Percentiles rank a stretch among this genome's conserved stretches.
Evolutionary conservation across 2,113 vertebrate genomes (phyloP).

Genomic region (Aythya baeri): DNA sequence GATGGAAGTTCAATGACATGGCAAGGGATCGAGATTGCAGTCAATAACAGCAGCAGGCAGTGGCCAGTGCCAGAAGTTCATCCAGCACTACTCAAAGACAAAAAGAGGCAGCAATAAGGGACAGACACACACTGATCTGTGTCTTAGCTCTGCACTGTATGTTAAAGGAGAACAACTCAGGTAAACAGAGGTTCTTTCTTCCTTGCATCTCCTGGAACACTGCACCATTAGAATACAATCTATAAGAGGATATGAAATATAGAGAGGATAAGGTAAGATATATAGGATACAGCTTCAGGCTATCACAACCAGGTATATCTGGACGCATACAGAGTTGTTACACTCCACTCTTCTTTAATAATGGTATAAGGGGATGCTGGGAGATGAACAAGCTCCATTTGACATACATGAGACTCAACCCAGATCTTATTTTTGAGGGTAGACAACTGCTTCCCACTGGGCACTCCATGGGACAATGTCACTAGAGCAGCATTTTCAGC

Average conservation of each 20-base stretch:
- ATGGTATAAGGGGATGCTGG: background rate
- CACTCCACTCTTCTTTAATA: background rate
- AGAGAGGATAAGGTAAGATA: background rate
- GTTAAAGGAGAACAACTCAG: background rate
- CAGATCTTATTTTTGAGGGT: background rate
- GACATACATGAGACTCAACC: background rate
- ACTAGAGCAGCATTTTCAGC: background rate
- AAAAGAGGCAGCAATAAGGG: background rate
- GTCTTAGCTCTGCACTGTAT: background rate
- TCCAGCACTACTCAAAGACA: slow-evolving; percentile 33
- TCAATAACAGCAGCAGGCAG: slow-evolving; percentile 15
- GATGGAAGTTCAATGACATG: slow-evolving; percentile 60
- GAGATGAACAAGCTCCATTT: background rate
- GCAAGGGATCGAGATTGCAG: slow-evolving; percentile 45
- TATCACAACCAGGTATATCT: background rate
- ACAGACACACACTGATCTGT: background rate
- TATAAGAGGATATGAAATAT: background rate
- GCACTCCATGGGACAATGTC: background rate
- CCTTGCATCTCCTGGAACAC: background rate
- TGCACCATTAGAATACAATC: background rate
- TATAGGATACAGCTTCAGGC: background rate
- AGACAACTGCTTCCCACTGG: background rate
- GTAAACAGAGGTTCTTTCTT: background rate
- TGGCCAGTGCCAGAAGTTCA: background rate
- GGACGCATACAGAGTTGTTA: background rate